These are phyloP conservation scores for Microchirus variegatus DNA, from an alignment of 2,797 vertebrate species.

Conservation along the genomic window DNA sequence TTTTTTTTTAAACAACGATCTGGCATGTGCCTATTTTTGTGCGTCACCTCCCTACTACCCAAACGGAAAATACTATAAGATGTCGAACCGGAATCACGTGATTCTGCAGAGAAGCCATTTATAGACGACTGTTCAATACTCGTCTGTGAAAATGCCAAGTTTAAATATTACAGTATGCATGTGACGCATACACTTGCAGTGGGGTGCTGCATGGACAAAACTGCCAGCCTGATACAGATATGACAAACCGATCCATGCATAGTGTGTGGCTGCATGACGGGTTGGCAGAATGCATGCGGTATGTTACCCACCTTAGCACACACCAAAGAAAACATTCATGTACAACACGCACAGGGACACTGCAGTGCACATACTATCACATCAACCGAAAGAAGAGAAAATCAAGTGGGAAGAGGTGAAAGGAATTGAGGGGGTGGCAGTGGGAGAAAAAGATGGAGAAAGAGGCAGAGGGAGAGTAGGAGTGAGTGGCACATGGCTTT, in stretches of 20 bases:
- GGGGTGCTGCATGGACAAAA: constrained; percentile 29
- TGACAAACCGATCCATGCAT: constrained; percentile 34
- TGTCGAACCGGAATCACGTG: constrained; percentile 22
- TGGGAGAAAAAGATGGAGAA: constrained; percentile 82
- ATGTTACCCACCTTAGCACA: constrained; percentile 45
- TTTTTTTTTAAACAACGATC: no score
- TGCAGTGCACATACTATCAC: constrained; percentile 63
- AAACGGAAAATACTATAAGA: constrained; percentile 27
- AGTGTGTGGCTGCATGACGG: constrained; percentile 50
- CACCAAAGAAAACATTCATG: constrained; percentile 21
- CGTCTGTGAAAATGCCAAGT: constrained; percentile 19
- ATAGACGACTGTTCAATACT: constrained; percentile 14
- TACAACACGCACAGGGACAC: constrained; percentile 46
- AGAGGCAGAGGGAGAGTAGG: constrained; percentile 85
- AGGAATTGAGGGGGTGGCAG: constrained; percentile 80
- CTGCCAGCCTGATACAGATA: constrained; percentile 39
- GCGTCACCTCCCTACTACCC: neutral
- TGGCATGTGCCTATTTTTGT: no score
- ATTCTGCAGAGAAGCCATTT: constrained; percentile 24
- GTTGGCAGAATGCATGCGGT: constrained; percentile 50
- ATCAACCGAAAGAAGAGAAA: constrained; percentile 67
- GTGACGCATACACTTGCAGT: constrained; percentile 21
- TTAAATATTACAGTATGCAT: constrained; percentile 5
- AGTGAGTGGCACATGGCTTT: constrained; percentile 87
- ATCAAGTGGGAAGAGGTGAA: constrained; percentile 79